These are phyloP conservation scores for Cosmia pyralina DNA, from an alignment of 2,888 invertebrate species.

Conservation along the genomic window DNA sequence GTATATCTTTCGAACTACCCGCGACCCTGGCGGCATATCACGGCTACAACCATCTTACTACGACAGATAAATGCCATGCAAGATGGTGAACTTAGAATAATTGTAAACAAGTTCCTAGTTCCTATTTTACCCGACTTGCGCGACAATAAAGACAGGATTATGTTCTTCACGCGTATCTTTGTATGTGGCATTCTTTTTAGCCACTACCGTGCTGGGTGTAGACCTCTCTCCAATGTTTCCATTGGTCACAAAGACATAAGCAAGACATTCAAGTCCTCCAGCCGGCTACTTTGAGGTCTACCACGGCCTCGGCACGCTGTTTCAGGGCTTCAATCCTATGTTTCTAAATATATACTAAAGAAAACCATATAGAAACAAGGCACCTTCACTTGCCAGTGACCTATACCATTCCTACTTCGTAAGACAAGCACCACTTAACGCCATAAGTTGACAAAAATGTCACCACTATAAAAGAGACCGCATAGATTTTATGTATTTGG, in stretches of 20 bases:
- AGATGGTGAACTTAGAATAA: no score
- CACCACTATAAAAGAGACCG: conserved; percentile 76
- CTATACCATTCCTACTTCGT: conserved; percentile 43
- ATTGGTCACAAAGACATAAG: no score
- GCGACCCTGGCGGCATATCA: no score
- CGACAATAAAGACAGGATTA: no score
- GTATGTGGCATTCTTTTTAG: no score
- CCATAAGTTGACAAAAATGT: conserved; percentile 74
- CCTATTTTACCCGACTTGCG: not conserved
- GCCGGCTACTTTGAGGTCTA: not conserved
- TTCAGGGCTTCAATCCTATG: no score
- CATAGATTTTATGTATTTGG: conserved; percentile 77
- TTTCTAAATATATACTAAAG: not conserved
- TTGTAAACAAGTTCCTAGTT: not conserved
- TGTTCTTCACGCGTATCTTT: no score
- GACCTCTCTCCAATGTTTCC: not conserved
- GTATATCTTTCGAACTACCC: no score
- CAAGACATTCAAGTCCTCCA: not conserved
- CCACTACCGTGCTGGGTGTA: not conserved
- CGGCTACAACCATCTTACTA: no score
- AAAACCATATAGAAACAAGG: not conserved
- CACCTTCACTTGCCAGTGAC: conserved; percentile 5
- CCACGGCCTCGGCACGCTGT: not conserved
- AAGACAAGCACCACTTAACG: conserved; percentile 38
- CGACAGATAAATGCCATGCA: no score